Evolutionary conservation across 2,888 invertebrate genomes (phyloP).

Genomic region (Agonopterix alstromeriana): DNA sequence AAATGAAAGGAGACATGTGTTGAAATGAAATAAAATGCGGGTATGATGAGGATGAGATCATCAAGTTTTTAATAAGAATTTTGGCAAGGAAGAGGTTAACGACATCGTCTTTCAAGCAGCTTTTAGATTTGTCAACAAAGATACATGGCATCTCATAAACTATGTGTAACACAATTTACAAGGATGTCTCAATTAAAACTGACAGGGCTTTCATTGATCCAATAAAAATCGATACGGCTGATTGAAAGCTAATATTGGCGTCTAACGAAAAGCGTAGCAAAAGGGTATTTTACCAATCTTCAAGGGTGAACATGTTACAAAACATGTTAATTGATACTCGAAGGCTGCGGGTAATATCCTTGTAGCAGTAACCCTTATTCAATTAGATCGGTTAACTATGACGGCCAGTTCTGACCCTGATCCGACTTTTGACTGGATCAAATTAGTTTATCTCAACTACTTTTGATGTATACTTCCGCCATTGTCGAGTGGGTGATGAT

Average conservation of each 20-base stretch:
- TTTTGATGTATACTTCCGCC: conserved; percentile 56
- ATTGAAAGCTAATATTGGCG: conserved; percentile 41
- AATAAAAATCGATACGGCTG: conserved; percentile 36
- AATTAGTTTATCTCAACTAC: conserved; percentile 58
- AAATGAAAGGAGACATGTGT: conserved; percentile 8
- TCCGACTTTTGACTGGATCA: conserved; percentile 48
- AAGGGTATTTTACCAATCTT: neutral
- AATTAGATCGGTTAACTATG: conserved; percentile 24
- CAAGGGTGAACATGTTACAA: neutral
- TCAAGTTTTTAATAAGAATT: neutral
- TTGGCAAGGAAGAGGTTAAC: too few relatives aligned
- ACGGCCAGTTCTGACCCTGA: conserved; percentile 33
- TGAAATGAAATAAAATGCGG: neutral
- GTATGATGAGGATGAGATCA: conserved; percentile 3
- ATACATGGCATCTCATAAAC: neutral
- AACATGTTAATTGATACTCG: conserved; percentile 1
- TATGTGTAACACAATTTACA: conserved; percentile 17
- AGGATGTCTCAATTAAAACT: conserved; percentile 45
- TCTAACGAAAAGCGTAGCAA: conserved; percentile 23
- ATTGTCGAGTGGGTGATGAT: conserved; percentile 21
- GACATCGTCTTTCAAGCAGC: too few relatives aligned
- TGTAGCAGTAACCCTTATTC: conserved; percentile 15
- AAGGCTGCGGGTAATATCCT: conserved; percentile 27
- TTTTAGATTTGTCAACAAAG: neutral
- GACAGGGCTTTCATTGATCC: conserved; percentile 49